Evolutionary conservation across 1,140 invertebrate genomes (phyloP).

Genomic region (Oryctes rhinoceros): DNA sequence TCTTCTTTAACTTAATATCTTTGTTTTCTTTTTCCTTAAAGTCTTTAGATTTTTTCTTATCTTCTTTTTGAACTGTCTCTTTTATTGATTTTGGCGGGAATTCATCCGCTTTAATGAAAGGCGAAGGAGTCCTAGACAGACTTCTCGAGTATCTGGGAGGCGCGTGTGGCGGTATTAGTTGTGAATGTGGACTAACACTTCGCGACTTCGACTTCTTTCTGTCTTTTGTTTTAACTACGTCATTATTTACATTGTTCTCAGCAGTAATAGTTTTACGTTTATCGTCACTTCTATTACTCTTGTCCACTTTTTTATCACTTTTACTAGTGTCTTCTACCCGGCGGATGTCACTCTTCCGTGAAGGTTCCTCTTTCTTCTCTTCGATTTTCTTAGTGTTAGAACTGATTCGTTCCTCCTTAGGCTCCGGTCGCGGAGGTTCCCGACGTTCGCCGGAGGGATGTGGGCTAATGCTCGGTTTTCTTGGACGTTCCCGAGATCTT

Average conservation of each 20-base stretch:
- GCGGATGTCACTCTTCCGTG: constrained; percentile 51
- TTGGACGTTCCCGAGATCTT: constrained; percentile 48
- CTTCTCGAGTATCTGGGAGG: constrained; percentile 70
- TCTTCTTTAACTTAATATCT: constrained; percentile 54
- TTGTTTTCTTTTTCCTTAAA: constrained; percentile 61
- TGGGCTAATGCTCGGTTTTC: constrained; percentile 55
- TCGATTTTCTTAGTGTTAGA: constrained; percentile 51
- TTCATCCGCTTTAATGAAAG: constrained; percentile 80
- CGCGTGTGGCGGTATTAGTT: constrained; percentile 55
- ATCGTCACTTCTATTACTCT: constrained; percentile 45
- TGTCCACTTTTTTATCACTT: constrained; percentile 43
- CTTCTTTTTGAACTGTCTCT: constrained; percentile 63
- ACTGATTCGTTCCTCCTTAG: constrained; percentile 10
- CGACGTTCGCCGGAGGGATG: constrained; percentile 44
- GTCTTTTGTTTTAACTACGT: constrained; percentile 49
- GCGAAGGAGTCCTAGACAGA: constrained; percentile 79
- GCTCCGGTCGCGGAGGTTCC: constrained; percentile 46
- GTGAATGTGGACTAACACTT: constrained; percentile 56
- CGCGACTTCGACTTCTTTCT: constrained; percentile 56
- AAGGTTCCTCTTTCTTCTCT: constrained; percentile 45
- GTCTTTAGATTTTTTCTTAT: constrained; percentile 54
- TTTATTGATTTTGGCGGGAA: constrained; percentile 67
- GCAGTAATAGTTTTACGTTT: constrained; percentile 47
- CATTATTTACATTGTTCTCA: constrained; percentile 44
- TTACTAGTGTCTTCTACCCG: constrained; percentile 33